These are phyloP conservation scores for Pammene aurita DNA, from an alignment of 2,888 invertebrate genomes.

Conservation along the genomic window DNA sequence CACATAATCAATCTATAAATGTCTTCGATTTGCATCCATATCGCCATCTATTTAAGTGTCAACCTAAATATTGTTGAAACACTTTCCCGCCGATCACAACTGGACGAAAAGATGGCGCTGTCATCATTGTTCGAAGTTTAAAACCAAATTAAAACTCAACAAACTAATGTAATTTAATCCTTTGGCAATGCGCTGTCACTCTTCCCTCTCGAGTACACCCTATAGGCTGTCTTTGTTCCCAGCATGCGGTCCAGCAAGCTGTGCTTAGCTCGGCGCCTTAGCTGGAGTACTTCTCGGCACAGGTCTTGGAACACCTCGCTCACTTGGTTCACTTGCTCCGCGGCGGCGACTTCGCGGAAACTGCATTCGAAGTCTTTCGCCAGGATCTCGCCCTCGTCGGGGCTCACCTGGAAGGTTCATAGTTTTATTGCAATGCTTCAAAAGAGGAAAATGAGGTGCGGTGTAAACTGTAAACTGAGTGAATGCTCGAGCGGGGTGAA, in stretches of 20 bases:
- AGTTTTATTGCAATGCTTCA: neutral
- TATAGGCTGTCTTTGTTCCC: constrained; percentile 87
- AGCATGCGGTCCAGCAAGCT: constrained; percentile 92
- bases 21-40: too few species aligned
- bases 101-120: too few species aligned
- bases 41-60: too few species aligned
- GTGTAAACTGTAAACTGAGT: too few species aligned
- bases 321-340: constrained; percentile 93
- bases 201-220: constrained; percentile 92
- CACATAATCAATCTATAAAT: too few species aligned
- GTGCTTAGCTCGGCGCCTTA: constrained; percentile 92
- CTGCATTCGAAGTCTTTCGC: constrained; percentile 95
- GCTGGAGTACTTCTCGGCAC: constrained; percentile 90
- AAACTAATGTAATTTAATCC: constrained; percentile 77
- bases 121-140: neutral
- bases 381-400: constrained; percentile 93
- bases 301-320: constrained; percentile 93
- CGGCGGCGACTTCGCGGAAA: constrained; percentile 94
- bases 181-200: constrained; percentile 95
- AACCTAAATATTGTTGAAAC: too few species aligned
- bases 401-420: constrained; percentile 83
- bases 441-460: too few species aligned
- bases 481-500: too few species aligned
- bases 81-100: too few species aligned
- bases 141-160: neutral